These are phyloP conservation scores for Actinostola sp. DNA, from an alignment of 92 coral and sea anemone species.

Conservation along the genomic window DNA sequence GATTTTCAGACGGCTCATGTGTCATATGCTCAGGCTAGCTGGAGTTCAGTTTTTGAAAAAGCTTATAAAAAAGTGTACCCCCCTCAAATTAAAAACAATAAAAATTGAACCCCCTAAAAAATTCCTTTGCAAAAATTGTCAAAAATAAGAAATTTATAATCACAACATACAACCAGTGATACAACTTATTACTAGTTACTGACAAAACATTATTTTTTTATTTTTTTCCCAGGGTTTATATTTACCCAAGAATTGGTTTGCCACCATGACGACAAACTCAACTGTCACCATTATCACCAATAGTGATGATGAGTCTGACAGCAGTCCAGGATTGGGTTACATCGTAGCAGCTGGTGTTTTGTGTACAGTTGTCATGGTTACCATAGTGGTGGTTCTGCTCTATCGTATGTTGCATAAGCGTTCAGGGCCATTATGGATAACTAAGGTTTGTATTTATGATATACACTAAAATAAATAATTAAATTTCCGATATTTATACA, in stretches of 20 bases:
- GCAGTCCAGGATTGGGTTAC: slow-evolving; percentile 1
- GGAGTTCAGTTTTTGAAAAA: too few relatives aligned
- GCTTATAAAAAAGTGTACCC: too few relatives aligned
- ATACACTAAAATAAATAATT: too few relatives aligned
- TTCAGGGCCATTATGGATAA: slow-evolving; percentile 75
- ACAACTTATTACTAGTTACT: not conserved
- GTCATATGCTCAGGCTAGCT: too few relatives aligned
- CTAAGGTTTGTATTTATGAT: slow-evolving; percentile 52
- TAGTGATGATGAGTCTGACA: not conserved
- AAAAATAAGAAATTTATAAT: too few relatives aligned
- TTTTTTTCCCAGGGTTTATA: not conserved
- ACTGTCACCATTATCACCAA: not conserved
- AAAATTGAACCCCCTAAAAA: too few relatives aligned
- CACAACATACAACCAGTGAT: too few relatives aligned
- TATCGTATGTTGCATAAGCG: slow-evolving; percentile 51
- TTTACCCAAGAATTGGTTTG: slow-evolving; percentile 1
- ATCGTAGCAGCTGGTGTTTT: slow-evolving; percentile 18
- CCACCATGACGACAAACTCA: slow-evolving; percentile 11
- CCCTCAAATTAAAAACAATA: too few relatives aligned
- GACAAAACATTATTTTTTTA: not conserved
- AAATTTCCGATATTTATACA: too few relatives aligned
- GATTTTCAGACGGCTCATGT: too few relatives aligned
- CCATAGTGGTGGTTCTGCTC: slow-evolving; percentile 29
- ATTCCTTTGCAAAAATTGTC: too few relatives aligned
- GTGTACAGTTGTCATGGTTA: slow-evolving; percentile 25